A percentile compares a stretch with the other conserved stretches of the same genome.
These are phyloP conservation scores for Cyrtodaria siliqua DNA, from an alignment of 2,888 invertebrate genomes.

Conservation along the genomic window DNA sequence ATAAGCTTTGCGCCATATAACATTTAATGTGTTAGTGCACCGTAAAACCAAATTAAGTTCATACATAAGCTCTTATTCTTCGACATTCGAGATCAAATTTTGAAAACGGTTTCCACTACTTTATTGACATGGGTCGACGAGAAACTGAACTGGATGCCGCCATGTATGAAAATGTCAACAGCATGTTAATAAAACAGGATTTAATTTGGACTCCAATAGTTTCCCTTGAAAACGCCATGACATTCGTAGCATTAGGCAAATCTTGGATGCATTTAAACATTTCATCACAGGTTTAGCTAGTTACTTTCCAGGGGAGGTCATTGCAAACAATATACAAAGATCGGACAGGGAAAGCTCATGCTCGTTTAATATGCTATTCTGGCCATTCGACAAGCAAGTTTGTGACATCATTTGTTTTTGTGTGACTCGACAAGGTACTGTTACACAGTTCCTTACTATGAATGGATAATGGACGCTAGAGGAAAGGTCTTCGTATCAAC, in stretches of 20 bases:
- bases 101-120: slow-evolving; percentile 1
- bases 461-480: slow-evolving; percentile 14
- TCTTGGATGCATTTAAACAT: too few relatives aligned
- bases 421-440: neutral
- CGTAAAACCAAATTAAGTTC: too few relatives aligned
- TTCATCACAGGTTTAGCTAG: slow-evolving; percentile 14
- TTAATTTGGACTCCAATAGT: slow-evolving; percentile 39
- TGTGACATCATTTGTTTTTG: slow-evolving; percentile 22
- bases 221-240: slow-evolving; percentile 3
- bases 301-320: slow-evolving; percentile 9
- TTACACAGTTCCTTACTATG: neutral
- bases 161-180: slow-evolving; percentile 17
- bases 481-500: neutral
- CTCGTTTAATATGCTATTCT: slow-evolving; percentile 39
- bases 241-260: slow-evolving; percentile 9
- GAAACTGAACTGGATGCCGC: slow-evolving; percentile 26
- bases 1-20: too few relatives aligned
- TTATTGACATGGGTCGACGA: slow-evolving; percentile 32
- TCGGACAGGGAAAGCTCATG: slow-evolving; percentile 34
- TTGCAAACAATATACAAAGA: too few relatives aligned
- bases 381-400: slow-evolving; percentile 51
- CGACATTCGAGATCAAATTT: too few relatives aligned
- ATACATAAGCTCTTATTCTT: too few relatives aligned
- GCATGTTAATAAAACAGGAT: slow-evolving; percentile 11
- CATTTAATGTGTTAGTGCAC: too few relatives aligned